A percentile compares a stretch with the other conserved stretches of the same genome.
These are phyloP conservation scores for Orientallactaga bullata DNA, from an alignment of 2,113 vertebrate genomes.

Conservation along the genomic window DNA sequence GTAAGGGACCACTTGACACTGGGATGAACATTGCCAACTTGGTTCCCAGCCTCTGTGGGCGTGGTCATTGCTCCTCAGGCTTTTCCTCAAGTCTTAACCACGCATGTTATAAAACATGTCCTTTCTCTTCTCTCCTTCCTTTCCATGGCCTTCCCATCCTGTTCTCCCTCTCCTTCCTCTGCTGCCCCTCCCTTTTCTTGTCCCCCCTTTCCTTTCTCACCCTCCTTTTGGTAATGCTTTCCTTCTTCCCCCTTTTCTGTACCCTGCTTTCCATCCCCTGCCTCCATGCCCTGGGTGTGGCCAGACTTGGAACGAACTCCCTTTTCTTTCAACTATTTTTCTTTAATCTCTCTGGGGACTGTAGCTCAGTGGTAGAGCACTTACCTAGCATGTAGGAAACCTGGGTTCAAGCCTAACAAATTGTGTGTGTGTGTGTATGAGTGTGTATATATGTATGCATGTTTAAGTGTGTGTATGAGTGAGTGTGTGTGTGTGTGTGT, in stretches of 20 bases:
- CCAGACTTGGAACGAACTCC: background rate
- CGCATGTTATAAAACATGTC: rapidly evolving
- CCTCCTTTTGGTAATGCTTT: background rate
- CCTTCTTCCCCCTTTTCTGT: no score
- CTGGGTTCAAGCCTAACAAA: no score
- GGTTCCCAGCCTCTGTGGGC: background rate
- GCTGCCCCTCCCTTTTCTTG: background rate
- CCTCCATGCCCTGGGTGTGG: background rate
- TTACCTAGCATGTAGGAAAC: no score
- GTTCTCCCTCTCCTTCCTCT: background rate
- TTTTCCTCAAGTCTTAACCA: background rate
- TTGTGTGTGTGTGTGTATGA: no score
- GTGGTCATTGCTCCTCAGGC: no score
- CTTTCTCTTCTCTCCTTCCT: rapidly evolving
- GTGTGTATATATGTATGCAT: no score
- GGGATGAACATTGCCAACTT: rapidly evolving
- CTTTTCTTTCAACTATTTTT: background rate
- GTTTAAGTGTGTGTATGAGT: no score
- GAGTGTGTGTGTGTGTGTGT: no score
- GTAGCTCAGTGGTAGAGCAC: no score
- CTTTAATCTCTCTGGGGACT: slow-evolving; percentile 9
- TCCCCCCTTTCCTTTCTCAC: no score
- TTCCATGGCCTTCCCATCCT: background rate
- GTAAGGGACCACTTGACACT: background rate
- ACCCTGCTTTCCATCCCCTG: no score